These are phyloP conservation scores for Cnemophilus loriae DNA, from an alignment of 2,113 vertebrate genomes.

Conservation along the genomic window DNA sequence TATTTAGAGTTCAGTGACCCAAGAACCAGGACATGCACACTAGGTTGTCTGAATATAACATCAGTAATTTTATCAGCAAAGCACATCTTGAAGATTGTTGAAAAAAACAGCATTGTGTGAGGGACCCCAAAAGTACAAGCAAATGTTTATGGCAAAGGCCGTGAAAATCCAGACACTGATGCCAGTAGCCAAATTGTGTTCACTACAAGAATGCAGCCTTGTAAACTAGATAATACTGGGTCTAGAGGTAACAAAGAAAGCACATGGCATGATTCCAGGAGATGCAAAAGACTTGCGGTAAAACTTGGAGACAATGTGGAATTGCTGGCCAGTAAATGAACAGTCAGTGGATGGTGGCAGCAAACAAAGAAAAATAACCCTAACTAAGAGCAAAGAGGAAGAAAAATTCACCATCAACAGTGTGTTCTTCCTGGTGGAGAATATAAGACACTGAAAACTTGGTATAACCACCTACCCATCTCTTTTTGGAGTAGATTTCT, in stretches of 20 bases:
- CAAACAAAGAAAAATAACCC: neutral
- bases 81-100: neutral
- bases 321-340: neutral
- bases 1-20: neutral
- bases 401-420: neutral
- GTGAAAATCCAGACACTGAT: neutral
- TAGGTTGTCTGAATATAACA: neutral
- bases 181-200: neutral
- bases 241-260: neutral
- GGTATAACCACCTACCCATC: neutral
- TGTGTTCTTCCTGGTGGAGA: neutral
- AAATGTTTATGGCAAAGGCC: neutral
- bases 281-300: neutral
- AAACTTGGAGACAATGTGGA: neutral
- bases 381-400: neutral
- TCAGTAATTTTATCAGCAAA: neutral
- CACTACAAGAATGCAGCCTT: neutral
- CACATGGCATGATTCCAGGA: neutral
- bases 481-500: neutral
- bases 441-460: neutral
- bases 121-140: neutral
- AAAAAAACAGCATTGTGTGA: neutral
- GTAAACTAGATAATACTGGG: neutral
- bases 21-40: neutral
- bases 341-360: neutral